Evolutionary conservation across 1,140 invertebrate genomes (phyloP).

Genomic region (Pseudomyrmex sp.): DNA sequence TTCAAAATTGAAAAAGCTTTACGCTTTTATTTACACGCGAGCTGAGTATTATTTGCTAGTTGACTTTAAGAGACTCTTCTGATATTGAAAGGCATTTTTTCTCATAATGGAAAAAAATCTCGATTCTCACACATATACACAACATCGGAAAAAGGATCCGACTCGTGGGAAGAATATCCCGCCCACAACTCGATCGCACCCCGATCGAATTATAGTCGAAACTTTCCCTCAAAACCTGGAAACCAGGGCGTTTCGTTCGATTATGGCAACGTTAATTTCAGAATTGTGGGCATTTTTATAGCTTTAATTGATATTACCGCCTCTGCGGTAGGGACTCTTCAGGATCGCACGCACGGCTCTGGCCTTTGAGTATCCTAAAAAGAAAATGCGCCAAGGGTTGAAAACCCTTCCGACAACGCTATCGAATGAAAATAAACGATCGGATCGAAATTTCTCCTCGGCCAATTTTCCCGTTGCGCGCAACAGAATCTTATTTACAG

Average conservation of each 20-base stretch:
- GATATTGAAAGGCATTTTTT: background rate
- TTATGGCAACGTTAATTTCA: conserved; percentile 63
- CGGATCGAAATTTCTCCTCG: conserved; percentile 42
- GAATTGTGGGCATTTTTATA: conserved; percentile 70
- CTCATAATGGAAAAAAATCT: conserved; percentile 8
- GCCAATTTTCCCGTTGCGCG: background rate
- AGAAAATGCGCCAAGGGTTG: background rate
- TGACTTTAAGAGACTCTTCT: background rate
- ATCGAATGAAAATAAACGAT: conserved; percentile 35
- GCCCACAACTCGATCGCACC: conserved; percentile 47
- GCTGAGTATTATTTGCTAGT: too few species aligned
- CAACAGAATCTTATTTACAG: conserved; percentile 16
- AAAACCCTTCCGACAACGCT: conserved; percentile 46
- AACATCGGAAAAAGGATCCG: background rate
- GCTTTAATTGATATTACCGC: conserved; percentile 25
- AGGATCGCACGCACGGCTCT: conserved; percentile 47
- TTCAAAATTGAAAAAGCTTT: too few species aligned
- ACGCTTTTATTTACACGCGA: too few species aligned
- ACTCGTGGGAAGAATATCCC: conserved; percentile 41
- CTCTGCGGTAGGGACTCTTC: conserved; percentile 41
- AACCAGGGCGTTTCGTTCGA: conserved; percentile 48
- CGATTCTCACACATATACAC: background rate
- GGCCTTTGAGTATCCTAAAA: conserved; percentile 55
- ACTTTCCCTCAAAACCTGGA: conserved; percentile 36
- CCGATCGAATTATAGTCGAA: conserved; percentile 45